These are phyloP conservation scores for Galaxea fascicularis DNA, from an alignment of 92 coral and sea anemone genomes.

Conservation along the genomic window DNA sequence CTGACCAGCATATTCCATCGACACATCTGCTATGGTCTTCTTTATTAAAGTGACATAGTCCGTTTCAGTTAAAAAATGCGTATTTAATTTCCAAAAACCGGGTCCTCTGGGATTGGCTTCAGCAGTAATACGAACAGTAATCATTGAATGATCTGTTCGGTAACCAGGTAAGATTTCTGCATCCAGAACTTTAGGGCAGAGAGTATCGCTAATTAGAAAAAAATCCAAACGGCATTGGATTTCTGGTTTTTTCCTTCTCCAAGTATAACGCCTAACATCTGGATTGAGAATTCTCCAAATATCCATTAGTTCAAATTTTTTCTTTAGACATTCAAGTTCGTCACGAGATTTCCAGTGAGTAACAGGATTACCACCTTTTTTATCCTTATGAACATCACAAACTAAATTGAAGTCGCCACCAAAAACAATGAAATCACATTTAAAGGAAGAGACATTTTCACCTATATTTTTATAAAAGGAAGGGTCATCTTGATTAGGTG, in stretches of 20 bases:
- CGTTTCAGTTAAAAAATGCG: slow-evolving; percentile 6
- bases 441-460: background rate
- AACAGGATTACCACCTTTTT: slow-evolving; percentile 20
- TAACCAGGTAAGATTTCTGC: slow-evolving; percentile 36
- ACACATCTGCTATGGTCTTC: slow-evolving; percentile 16
- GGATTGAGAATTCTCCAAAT: slow-evolving; percentile 28
- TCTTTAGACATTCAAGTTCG: background rate
- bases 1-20: slow-evolving; percentile 12
- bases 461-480: too few relatives aligned
- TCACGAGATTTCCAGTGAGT: slow-evolving; percentile 31
- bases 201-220: slow-evolving; percentile 21
- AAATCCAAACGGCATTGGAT: slow-evolving; percentile 28
- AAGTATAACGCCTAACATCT: slow-evolving; percentile 12
- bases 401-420: too few relatives aligned
- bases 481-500: too few relatives aligned
- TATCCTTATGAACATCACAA: too few relatives aligned
- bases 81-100: slow-evolving; percentile 40
- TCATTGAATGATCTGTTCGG: slow-evolving; percentile 32
- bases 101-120: slow-evolving; percentile 38
- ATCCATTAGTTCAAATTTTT: background rate
- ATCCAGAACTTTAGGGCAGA: slow-evolving; percentile 15
- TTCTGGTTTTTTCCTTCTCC: slow-evolving; percentile 35
- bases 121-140: background rate
- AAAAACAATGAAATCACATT: too few relatives aligned
- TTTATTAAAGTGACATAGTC: slow-evolving; percentile 15